Evolutionary conservation across 1,140 invertebrate genomes (phyloP).

Genomic region (Carcinoscorpius rotundicauda): DNA sequence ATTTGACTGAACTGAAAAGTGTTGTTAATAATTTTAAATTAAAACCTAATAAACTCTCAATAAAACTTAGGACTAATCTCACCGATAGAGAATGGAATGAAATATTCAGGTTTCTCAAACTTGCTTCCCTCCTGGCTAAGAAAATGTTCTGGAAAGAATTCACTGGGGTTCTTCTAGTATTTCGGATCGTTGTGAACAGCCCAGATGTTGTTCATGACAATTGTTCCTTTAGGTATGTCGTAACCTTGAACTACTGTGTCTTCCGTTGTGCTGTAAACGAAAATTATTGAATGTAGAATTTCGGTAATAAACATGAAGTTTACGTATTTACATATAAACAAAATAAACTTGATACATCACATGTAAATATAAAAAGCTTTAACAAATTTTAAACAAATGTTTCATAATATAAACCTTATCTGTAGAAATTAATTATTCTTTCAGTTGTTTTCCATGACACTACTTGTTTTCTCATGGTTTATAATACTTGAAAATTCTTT

Average conservation of each 20-base stretch:
- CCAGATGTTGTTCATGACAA: conserved; percentile 52
- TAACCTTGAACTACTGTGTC: conserved; percentile 24
- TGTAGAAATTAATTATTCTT: too few relatives aligned
- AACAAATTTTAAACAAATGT: too few relatives aligned
- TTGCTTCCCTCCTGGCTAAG: conserved; percentile 25
- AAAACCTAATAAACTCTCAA: too few relatives aligned
- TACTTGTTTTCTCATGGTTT: too few relatives aligned
- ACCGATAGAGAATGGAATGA: conserved; percentile 28
- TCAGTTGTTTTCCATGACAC: too few relatives aligned
- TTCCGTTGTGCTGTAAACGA: conserved; percentile 6
- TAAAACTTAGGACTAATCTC: background rate
- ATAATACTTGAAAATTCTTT: too few relatives aligned
- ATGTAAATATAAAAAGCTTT: too few relatives aligned
- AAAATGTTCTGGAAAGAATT: conserved; percentile 53
- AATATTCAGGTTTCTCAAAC: conserved; percentile 12
- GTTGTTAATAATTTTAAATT: background rate
- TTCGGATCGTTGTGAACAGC: conserved; percentile 51
- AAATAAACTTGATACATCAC: too few relatives aligned
- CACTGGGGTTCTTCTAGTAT: conserved; percentile 52
- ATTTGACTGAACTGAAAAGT: background rate
- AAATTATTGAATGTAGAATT: background rate
- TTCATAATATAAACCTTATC: too few relatives aligned
- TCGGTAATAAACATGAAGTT: too few relatives aligned
- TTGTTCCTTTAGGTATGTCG: conserved; percentile 38
- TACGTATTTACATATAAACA: too few relatives aligned